Evolutionary conservation across 2,797 vertebrate species (phyloP), one percentile per base, ranked within the genome.

Genomic region (Amazona ochrocephala): DNA sequence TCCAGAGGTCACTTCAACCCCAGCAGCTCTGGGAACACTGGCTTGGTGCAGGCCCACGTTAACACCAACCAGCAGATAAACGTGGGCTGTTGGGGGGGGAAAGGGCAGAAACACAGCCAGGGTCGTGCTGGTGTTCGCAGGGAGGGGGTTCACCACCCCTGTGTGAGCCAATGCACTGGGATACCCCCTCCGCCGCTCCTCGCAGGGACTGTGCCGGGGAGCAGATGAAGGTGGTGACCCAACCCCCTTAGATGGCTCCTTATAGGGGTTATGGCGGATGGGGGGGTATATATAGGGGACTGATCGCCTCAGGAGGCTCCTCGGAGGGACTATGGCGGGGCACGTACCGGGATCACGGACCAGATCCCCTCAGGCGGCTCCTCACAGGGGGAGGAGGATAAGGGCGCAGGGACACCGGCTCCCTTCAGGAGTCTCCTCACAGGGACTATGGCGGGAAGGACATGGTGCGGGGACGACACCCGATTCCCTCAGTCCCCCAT

Each of bases 41-140:
- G 21, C 16, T 30, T 2, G 48, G 61, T 3, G 72, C 44, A 18
- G 51, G 22, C 21, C 2, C 70, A 3, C 37, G 9, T 24, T n/a
- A 21, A n/a, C 26, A 5, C 12, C 0, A 2, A 18, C 18, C 2
- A 11, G 3, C 0, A 30, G 37, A 19, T 2, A 15, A 17, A 7
- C 1, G 0, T 1, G 37, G 62, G 39, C 16, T 30, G 23, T 5
- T 7, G 39, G 9, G 7, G 12, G 18, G 20, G 11, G 26, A 13
- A 20, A 34, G 45, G 60, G 22, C 32, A 7, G 34, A 13, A 26
- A 60, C 29, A 41, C 67, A 20, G 15, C 29, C 29, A 3, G 67
- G 62, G 13, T 12, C 24, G 34, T 7, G 24, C 4, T 14, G 6
- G 4, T 5, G 56, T 23, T 24, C 24, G 3, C 34, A 32, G 13